A percentile compares a stretch with the other conserved stretches of the same genome.
phyloP scores from a whole-genome alignment of 2,113 vertebrate species.

The Pangasianodon hypophthalmus region DNA sequence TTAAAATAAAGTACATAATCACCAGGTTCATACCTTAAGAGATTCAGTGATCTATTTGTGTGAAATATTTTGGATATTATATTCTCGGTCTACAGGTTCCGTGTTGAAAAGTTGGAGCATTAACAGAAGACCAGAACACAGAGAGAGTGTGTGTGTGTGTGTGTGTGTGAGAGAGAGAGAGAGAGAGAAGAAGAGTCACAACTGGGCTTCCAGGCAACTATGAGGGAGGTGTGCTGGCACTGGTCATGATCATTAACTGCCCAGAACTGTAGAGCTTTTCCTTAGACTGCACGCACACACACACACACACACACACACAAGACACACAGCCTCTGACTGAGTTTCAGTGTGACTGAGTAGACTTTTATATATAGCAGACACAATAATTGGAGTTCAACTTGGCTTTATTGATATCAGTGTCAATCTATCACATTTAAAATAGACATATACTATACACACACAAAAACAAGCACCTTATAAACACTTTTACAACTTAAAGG shows the following conservation, averaged over 20 bases:
- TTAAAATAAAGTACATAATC: background rate
- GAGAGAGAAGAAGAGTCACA: background rate
- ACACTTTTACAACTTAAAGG: background rate
- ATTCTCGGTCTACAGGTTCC: background rate
- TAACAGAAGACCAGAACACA: too few relatives aligned
- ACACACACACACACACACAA: slow-evolving; percentile 27
- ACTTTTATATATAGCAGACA: background rate
- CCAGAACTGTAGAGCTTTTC: slow-evolving; percentile 17
- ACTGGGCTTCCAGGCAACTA: slow-evolving; percentile 1
- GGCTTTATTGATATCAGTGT: background rate
- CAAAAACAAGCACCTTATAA: background rate
- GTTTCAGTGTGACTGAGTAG: background rate
- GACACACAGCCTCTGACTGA: background rate
- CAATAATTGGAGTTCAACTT: background rate
- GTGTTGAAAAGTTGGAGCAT: background rate
- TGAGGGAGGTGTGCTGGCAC: slow-evolving; percentile 32
- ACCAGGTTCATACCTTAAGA: background rate
- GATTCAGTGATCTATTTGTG: too few relatives aligned
- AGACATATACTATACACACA: background rate
- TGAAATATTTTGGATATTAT: background rate
- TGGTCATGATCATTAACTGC: slow-evolving; percentile 42
- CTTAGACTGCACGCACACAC: background rate
- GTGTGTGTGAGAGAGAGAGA: background rate
- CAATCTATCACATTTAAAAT: background rate
- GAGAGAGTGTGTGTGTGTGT: too few relatives aligned